Conservation (phyloP, 2,888 invertebrate species). For the Vanessa cardui region DNA sequence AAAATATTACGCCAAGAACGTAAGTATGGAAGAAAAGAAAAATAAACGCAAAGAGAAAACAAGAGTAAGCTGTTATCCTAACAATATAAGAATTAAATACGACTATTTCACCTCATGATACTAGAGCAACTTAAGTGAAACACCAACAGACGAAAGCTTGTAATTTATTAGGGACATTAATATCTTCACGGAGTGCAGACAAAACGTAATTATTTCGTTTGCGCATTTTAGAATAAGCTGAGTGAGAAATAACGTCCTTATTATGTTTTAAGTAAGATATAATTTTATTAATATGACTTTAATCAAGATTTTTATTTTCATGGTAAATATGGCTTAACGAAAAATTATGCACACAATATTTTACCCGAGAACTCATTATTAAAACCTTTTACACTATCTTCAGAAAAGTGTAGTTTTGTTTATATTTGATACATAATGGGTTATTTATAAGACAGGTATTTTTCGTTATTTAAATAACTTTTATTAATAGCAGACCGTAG, state of each 20-base stretch:
- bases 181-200: constrained; percentile 56
- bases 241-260: constrained; percentile 3
- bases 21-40: background rate
- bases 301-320: background rate
- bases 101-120: constrained; percentile 43
- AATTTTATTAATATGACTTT: background rate
- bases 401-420: too few species aligned
- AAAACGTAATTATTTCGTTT: constrained; percentile 46
- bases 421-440: too few species aligned
- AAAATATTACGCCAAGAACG: background rate
- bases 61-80: constrained; percentile 7
- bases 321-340: too few species aligned
- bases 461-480: too few species aligned
- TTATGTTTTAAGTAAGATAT: constrained; percentile 1
- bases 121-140: constrained; percentile 56
- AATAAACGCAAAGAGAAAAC: constrained; percentile 1
- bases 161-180: constrained; percentile 61
- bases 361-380: too few species aligned
- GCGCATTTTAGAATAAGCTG: constrained; percentile 25
- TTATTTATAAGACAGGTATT: too few species aligned
- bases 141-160: constrained; percentile 56
- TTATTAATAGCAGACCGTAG: too few species aligned
- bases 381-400: too few species aligned
- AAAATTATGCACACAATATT: too few species aligned
- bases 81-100: constrained; percentile 27